Conservation (phyloP, 2,113 vertebrate genomes). For the Amazona guildingii region DNA sequence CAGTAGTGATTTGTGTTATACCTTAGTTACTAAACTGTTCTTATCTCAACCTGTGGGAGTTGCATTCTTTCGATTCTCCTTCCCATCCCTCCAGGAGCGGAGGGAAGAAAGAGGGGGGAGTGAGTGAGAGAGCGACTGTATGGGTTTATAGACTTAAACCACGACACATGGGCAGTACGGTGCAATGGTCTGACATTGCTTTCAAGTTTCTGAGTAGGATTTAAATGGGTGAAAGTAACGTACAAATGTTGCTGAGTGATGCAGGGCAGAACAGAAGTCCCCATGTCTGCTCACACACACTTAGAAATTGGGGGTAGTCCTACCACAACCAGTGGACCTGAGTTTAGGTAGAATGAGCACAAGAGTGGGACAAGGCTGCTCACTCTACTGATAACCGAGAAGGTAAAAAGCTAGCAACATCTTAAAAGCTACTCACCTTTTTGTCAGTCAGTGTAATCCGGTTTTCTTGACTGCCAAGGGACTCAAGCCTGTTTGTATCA, state of each 20-base stretch:
- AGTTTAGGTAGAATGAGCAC: neutral
- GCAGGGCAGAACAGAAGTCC: neutral
- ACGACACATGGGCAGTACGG: no score
- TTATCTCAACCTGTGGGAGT: no score
- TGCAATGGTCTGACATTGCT: neutral
- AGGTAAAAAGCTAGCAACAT: neutral
- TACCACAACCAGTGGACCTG: neutral
- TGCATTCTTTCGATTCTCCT: no score
- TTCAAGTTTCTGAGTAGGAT: neutral
- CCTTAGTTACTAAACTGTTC: no score
- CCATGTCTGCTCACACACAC: neutral
- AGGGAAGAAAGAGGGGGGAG: no score
- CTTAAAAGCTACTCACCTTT: neutral
- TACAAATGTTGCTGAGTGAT: neutral
- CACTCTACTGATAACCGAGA: neutral
- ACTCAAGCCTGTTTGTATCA: fast-evolving
- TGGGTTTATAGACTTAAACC: no score
- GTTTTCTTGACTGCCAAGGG: neutral
- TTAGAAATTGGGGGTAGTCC: neutral
- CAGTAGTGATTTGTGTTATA: no score
- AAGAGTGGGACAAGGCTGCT: neutral
- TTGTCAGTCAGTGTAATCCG: neutral
- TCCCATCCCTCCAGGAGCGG: no score
- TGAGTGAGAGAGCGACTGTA: no score
- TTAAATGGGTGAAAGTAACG: neutral